Evolutionary conservation across 2,113 vertebrate species (phyloP), one percentile per base, ranked within the genome.

Genomic region (Dipodomys merriami): DNA sequence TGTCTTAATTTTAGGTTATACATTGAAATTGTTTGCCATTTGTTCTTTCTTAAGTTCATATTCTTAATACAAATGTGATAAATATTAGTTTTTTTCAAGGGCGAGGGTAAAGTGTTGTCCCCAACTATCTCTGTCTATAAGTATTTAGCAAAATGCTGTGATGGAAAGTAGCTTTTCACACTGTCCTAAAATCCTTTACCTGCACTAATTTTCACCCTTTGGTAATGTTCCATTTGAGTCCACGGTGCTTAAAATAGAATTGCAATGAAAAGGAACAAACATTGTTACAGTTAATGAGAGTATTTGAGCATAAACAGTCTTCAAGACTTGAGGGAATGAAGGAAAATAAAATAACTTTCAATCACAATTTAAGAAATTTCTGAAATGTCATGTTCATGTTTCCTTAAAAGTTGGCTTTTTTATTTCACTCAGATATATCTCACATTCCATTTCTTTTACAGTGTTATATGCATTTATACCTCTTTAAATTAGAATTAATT

Each of bases 251-350:
- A 87, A 96, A 96, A 91, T 46, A 93, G 91, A 96, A 82, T 0
- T 49, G 71, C 69, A 80, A 62, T 84, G 89, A 95, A 94, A 93
- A 95, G 69, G 49, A 97, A 89, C 53, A 92, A 90, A 44, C 39
- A 57, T 15, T n/a, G 79, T 88, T 95, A 93, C 9, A 90, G 77
- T 57, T 77, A 96, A 96, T 13, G 0, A 90, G 68, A 68, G 76
- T 68, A 67, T 88, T 71, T 86, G 13, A 91, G 30, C 64, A 96
- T 81, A 46, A 94, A 93, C 73, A 92, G 8, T 90, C 25, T 87
- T 82, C 35, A 65, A 88, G 65, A 93, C 53, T 94, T 91, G 82
- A 73, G 23, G 57, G 11, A 88, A 86, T 85, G 33, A 78, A 81
- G 27, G 88, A 88, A 90, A 86, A 91, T 82, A 67, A 91, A 67